Conservation (phyloP, 2,797 vertebrate genomes). For the Platyrinchus mystaceus region DNA sequence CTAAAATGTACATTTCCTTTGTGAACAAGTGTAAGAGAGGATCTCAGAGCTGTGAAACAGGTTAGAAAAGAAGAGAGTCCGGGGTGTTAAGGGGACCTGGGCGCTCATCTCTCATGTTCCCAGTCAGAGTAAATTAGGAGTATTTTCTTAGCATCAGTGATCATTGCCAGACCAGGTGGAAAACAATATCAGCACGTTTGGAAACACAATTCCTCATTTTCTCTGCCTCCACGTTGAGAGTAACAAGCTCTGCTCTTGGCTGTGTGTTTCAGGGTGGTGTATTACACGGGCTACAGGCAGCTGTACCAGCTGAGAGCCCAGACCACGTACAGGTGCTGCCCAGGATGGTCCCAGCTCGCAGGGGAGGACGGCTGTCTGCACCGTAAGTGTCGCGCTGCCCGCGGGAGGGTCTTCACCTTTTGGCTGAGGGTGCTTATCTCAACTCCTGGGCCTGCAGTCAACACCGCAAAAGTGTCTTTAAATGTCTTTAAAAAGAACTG, state of each 20-base stretch:
- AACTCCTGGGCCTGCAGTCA: not conserved
- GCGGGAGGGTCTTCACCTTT: fast-evolving
- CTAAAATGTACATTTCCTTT: not conserved
- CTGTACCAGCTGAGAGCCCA: constrained; percentile 81
- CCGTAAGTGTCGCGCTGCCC: constrained; percentile 78
- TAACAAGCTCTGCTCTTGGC: not conserved
- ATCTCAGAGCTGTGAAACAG: not conserved
- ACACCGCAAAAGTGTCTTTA: not conserved
- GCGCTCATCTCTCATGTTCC: not conserved
- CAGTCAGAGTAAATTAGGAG: not conserved
- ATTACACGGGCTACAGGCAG: constrained; percentile 86
- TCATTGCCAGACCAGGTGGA: not conserved
- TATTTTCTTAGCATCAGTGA: not conserved
- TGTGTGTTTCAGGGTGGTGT: constrained; percentile 80
- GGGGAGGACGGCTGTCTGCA: constrained; percentile 86
- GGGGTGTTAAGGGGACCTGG: not conserved
- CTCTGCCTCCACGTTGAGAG: fast-evolving
- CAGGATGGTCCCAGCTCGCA: constrained; percentile 86
- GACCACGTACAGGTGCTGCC: constrained; percentile 85
- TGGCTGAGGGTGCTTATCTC: not conserved
- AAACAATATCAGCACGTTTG: not conserved
- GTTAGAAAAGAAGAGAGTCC: not conserved
- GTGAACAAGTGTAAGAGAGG: not conserved
- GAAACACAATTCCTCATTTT: not conserved
- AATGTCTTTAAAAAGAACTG: not conserved